Conservation (phyloP, 2,888 invertebrate species). For the Phalangium opilio region DNA sequence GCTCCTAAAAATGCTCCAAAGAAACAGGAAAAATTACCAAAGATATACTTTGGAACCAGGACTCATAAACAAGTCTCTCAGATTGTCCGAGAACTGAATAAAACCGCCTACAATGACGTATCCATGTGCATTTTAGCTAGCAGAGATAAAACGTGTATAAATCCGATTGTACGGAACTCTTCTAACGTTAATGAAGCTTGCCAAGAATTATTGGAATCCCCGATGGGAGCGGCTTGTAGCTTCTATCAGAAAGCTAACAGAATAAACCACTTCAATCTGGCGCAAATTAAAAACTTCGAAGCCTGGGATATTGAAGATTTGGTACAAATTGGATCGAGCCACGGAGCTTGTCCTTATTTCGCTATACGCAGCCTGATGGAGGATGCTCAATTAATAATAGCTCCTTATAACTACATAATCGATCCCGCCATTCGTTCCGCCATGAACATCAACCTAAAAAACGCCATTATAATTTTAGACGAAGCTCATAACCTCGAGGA, state of each 20-base stretch:
- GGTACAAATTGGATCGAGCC: slow-evolving; percentile 56
- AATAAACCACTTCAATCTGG: slow-evolving; percentile 18
- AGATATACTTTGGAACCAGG: slow-evolving; percentile 54
- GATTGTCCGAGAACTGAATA: slow-evolving; percentile 53
- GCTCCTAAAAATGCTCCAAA: slow-evolving; percentile 1
- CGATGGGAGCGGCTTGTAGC: slow-evolving; percentile 27
- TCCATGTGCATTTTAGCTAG: slow-evolving; percentile 70
- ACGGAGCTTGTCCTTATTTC: slow-evolving; percentile 70
- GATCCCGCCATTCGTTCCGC: slow-evolving; percentile 73
- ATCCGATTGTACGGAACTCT: slow-evolving; percentile 33
- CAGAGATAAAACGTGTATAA: slow-evolving; percentile 41
- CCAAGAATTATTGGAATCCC: slow-evolving; percentile 40
- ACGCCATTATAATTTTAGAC: slow-evolving; percentile 78
- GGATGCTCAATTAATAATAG: slow-evolving; percentile 82
- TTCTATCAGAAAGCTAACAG: slow-evolving; percentile 21
- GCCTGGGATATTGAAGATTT: slow-evolving; percentile 77
- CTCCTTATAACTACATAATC: slow-evolving; percentile 95
- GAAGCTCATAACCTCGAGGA: slow-evolving; percentile 97
- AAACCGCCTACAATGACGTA: slow-evolving; percentile 83
- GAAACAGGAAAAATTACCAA: slow-evolving; percentile 32
- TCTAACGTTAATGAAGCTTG: slow-evolving; percentile 50
- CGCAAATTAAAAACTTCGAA: background rate
- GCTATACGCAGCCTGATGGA: slow-evolving; percentile 68
- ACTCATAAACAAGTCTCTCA: slow-evolving; percentile 67
- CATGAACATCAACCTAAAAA: slow-evolving; percentile 52